phyloP scores from a whole-genome alignment of 2,797 vertebrate species.

The Phrynocephalus vlangalii region DNA sequence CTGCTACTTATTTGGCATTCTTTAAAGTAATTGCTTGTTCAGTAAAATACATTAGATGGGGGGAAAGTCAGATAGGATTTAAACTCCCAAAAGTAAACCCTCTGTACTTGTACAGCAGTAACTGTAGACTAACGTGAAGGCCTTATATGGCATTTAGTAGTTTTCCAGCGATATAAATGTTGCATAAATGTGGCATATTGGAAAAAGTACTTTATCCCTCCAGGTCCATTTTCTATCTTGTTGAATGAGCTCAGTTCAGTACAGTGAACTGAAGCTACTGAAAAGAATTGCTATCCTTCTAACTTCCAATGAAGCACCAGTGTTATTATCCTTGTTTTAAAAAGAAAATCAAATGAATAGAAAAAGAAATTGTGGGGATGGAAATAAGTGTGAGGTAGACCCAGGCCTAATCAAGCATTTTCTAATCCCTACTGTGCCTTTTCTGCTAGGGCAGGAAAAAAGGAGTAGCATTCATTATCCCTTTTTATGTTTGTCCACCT shows the following conservation, averaged over 20 bases:
- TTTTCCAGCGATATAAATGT: slow-evolving; percentile 18
- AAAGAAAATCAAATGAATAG: background rate
- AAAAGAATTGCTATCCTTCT: background rate
- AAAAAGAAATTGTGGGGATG: background rate
- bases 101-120: background rate
- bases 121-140: background rate
- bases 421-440: too few relatives aligned
- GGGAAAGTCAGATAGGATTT: slow-evolving; percentile 18
- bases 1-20: slow-evolving; percentile 5
- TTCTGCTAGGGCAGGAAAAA: too few relatives aligned
- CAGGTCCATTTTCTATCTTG: background rate
- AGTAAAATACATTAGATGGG: slow-evolving; percentile 13
- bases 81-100: slow-evolving; percentile 19
- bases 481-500: too few relatives aligned
- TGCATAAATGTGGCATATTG: slow-evolving; percentile 18
- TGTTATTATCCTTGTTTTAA: background rate
- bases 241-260: background rate
- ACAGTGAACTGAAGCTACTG: background rate
- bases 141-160: slow-evolving; percentile 1
- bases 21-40: slow-evolving; percentile 24
- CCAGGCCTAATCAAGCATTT: too few relatives aligned
- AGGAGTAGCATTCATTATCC: too few relatives aligned
- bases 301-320: background rate
- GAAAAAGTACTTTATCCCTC: background rate
- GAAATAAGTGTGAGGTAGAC: background rate